Base-by-base conservation (phyloP, 2,113 vertebrate genomes). In the Brachyhypopomus occidentalis region DNA sequence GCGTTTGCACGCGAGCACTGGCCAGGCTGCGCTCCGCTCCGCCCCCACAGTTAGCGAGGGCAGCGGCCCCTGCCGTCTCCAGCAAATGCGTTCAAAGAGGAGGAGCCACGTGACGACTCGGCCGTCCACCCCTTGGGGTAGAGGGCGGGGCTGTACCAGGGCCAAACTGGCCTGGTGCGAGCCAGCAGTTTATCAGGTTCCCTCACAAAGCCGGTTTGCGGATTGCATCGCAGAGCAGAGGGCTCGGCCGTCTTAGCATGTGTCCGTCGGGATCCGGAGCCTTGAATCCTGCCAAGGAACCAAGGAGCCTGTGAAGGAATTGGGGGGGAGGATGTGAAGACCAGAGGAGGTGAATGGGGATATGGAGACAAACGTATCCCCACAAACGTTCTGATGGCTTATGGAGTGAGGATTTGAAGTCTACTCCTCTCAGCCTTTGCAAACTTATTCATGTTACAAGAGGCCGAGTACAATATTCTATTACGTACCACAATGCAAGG, bases 121-220 rank as follows among this genome's bases (percentile, higher is more conserved):
- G 30, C 11, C 45, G 45, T 2, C 9, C 9, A 1, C 45, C 9
- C 45, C 1, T 52, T 12, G 8, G 45, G 45, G 45, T 12, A 11
- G 1, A 8, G 45, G 45, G 12, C 12, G 11, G 45, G 9, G 45
- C 45, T 14, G 45, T 52, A 52, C 88, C 66, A 80, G 63, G 34
- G 84, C 84, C 83, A 88, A 80, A 62, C 77, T 77, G 78, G 81
- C 71, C 83, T 84, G 89, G 88, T 75, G 4, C 64, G 6, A 72
- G 81, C 78, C 86, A 70, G 34, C 90, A 55, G 83, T 91, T 90
- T 91, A 91, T 92, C 91, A 83, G 84, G 76, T 91, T 89, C 90
- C 91, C 87, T 90, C 87, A 91, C 86, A 82, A 90, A 92, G 90
- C 90, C 87, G 90, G 92, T 92, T 91, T 91, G 88, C 64, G 91